A percentile compares a stretch with the other conserved stretches of the same genome.
These are phyloP conservation scores for Pachycephala philippinensis DNA, from an alignment of 2,113 vertebrate species.

Conservation along the genomic window DNA sequence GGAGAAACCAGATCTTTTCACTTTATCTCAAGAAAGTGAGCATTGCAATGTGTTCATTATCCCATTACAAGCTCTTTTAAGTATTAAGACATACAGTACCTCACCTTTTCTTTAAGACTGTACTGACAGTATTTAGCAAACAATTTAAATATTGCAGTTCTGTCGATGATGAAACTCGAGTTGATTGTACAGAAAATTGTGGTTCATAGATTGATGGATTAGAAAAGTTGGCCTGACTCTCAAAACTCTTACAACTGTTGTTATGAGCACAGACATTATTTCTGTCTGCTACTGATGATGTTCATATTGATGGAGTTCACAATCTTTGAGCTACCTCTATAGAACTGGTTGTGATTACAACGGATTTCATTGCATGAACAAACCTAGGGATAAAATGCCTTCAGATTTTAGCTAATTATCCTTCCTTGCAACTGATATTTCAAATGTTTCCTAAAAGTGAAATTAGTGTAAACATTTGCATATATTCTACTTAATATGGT, in stretches of 20 bases:
- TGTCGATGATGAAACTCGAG: not conserved
- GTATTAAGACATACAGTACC: not conserved
- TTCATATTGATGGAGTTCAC: not conserved
- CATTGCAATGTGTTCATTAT: not conserved
- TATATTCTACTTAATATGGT: not conserved
- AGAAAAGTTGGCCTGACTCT: not conserved
- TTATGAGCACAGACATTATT: not conserved
- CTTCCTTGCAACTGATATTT: not conserved
- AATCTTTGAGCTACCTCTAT: not conserved
- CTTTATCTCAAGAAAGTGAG: not conserved
- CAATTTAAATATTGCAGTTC: not conserved
- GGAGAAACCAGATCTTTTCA: not conserved
- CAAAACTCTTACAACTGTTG: not conserved
- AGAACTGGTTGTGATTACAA: not conserved
- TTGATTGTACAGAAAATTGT: not conserved
- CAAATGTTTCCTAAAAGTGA: not conserved
- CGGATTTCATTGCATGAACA: not conserved
- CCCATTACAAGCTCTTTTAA: not conserved
- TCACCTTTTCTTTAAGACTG: not conserved
- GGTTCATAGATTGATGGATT: not conserved
- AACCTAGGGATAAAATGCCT: not conserved
- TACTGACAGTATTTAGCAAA: not conserved
- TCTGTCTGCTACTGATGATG: not conserved
- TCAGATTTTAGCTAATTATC: not conserved
- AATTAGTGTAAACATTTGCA: not conserved